Evolutionary conservation across 1,140 invertebrate species (phyloP).

Genomic region (Chelonus insularis): DNA sequence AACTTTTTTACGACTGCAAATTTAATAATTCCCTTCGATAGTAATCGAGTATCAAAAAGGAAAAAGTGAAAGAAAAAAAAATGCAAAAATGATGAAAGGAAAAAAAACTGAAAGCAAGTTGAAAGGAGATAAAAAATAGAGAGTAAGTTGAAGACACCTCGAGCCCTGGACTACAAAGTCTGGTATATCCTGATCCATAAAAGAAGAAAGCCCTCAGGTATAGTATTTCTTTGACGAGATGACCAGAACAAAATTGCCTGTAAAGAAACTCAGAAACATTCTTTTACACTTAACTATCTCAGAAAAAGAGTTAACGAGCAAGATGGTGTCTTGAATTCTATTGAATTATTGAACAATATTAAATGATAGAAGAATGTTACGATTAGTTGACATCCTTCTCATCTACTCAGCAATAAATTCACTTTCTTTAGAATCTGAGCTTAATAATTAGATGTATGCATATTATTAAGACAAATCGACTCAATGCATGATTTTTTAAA

Average conservation of each 20-base stretch:
- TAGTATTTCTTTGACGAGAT: slow-evolving; percentile 1
- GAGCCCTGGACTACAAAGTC: background rate
- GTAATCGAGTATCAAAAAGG: background rate
- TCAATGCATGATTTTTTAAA: too few relatives aligned
- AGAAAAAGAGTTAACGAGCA: background rate
- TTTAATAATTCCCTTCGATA: slow-evolving; percentile 1
- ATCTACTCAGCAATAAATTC: too few relatives aligned
- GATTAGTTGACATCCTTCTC: too few relatives aligned
- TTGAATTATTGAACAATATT: background rate
- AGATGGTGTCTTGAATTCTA: background rate
- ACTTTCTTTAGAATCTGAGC: too few relatives aligned
- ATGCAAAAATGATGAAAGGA: too few relatives aligned
- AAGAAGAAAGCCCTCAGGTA: background rate
- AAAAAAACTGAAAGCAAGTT: too few relatives aligned
- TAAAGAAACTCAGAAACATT: slow-evolving; percentile 18
- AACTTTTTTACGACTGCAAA: slow-evolving; percentile 8
- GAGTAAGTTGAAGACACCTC: background rate
- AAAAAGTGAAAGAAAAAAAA: slow-evolving; percentile 1
- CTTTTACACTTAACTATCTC: slow-evolving; percentile 27
- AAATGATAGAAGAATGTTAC: too few relatives aligned
- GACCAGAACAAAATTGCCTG: slow-evolving; percentile 10
- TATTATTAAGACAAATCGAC: too few relatives aligned
- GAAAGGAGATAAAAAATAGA: background rate
- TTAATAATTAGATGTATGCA: too few relatives aligned
- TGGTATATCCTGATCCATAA: background rate